A percentile compares a stretch with the other conserved stretches of the same genome.
Conservation (phyloP, 2,888 invertebrate genomes). For the Lochmaea capreae region DNA sequence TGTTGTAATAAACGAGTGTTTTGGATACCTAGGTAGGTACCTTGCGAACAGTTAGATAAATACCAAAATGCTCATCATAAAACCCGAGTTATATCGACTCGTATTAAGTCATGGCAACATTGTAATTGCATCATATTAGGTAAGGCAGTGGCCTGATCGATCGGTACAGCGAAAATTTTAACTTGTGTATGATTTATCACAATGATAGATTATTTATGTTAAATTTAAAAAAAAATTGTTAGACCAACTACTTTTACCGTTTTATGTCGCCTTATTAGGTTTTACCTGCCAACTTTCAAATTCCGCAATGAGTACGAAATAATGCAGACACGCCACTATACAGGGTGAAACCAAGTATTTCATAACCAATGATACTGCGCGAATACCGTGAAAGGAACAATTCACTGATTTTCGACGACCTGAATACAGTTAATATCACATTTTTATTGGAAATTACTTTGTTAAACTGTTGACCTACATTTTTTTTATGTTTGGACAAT, state of each 20-base stretch:
- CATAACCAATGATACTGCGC: too few species aligned
- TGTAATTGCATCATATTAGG: background rate
- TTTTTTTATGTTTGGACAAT: background rate
- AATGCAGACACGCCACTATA: slow-evolving; percentile 10
- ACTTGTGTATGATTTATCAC: background rate
- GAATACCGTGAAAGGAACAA: too few species aligned
- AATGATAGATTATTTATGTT: background rate
- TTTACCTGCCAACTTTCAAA: slow-evolving; percentile 4
- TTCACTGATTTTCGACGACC: too few species aligned
- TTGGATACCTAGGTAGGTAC: too few species aligned
- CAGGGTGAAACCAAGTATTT: background rate
- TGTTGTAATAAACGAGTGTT: background rate
- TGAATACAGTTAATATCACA: too few species aligned
- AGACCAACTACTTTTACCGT: background rate
- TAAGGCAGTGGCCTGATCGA: background rate
- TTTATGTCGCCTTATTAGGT: background rate
- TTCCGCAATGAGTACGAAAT: background rate
- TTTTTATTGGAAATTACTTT: too few species aligned
- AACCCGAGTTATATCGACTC: background rate
- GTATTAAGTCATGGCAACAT: background rate
- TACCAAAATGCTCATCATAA: background rate
- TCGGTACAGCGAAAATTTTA: background rate
- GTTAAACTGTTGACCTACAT: too few species aligned
- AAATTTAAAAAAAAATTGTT: background rate
- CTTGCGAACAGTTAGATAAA: too few species aligned